Percentiles rank a stretch among this genome's conserved stretches.
These are phyloP conservation scores for Jordanella pulchra DNA, from an alignment of 2,797 vertebrate genomes.

Conservation along the genomic window DNA sequence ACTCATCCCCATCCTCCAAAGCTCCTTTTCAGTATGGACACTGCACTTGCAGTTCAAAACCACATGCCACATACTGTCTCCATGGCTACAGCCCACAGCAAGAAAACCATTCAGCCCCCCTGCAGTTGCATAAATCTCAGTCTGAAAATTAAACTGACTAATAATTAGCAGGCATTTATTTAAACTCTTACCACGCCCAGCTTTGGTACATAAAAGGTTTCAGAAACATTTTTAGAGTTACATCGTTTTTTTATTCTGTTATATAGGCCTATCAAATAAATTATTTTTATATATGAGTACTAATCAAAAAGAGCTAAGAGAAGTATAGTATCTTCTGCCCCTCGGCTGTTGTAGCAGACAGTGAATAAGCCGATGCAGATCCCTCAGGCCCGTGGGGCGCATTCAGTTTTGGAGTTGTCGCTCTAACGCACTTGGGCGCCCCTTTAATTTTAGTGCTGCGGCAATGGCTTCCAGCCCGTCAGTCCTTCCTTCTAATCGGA, in stretches of 20 bases:
- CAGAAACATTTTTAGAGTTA: neutral
- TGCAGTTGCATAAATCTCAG: slow-evolving; percentile 58
- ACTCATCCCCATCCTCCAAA: slow-evolving; percentile 35
- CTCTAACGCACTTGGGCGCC: slow-evolving; percentile 48
- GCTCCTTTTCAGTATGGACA: slow-evolving; percentile 42
- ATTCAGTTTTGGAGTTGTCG: slow-evolving; percentile 42
- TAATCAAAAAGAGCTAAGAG: slow-evolving; percentile 26
- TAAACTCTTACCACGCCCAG: neutral
- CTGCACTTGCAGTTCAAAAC: slow-evolving; percentile 57
- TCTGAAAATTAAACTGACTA: slow-evolving; percentile 30
- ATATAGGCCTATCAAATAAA: neutral
- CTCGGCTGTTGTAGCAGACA: slow-evolving; percentile 1
- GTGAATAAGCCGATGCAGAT: slow-evolving; percentile 32
- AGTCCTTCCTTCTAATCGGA: slow-evolving; percentile 57
- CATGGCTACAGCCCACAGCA: slow-evolving; percentile 76
- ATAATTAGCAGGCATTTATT: slow-evolving; percentile 9
- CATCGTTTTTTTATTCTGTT: neutral
- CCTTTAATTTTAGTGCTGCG: slow-evolving; percentile 70
- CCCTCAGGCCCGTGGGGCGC: slow-evolving; percentile 27
- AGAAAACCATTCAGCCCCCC: slow-evolving; percentile 61
- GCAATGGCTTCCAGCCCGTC: slow-evolving; percentile 47
- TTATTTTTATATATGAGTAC: neutral
- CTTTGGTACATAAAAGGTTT: neutral
- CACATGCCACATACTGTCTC: slow-evolving; percentile 77
- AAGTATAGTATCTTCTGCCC: neutral